These are phyloP conservation scores for Acanthurus leucopareius DNA, from an alignment of 2,797 vertebrate genomes.

Conservation along the genomic window DNA sequence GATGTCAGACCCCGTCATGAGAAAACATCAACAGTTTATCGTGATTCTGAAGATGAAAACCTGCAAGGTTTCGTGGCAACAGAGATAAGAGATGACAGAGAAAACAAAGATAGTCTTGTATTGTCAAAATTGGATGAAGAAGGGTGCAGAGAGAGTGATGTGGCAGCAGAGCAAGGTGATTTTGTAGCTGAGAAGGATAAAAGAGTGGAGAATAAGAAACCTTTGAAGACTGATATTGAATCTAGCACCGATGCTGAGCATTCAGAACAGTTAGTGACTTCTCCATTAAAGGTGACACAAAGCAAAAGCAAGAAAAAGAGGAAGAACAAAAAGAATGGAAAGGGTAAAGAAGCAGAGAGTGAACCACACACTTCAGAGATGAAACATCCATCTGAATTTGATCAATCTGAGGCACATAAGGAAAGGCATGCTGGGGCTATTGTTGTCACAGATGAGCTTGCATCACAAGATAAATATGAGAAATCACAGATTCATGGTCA, in stretches of 20 bases:
- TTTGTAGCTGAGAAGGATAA: conserved; percentile 10
- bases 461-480: conserved; percentile 22
- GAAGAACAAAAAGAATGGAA: conserved; percentile 73
- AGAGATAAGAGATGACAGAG: conserved; percentile 16
- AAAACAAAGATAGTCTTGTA: conserved; percentile 14
- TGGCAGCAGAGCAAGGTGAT: conserved; percentile 11
- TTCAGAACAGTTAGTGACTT: conserved; percentile 20
- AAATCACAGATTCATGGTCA: conserved; percentile 15
- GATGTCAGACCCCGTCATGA: conserved; percentile 3
- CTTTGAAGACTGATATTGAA: conserved; percentile 37
- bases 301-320: conserved; percentile 76
- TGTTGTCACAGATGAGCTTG: conserved; percentile 5
- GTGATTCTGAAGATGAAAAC: conserved; percentile 11
- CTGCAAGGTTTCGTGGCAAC: neutral
- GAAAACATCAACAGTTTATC: neutral
- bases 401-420: conserved; percentile 29
- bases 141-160: neutral
- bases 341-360: conserved; percentile 60
- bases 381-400: neutral
- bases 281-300: conserved; percentile 48
- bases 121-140: conserved; percentile 18
- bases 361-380: conserved; percentile 33
- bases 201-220: conserved; percentile 39
- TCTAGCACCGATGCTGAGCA: conserved; percentile 26
- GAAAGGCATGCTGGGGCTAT: neutral